Evolutionary conservation across 2,888 invertebrate genomes (phyloP), one percentile per base, ranked within the genome.

Genomic region (Camptogramma bilineatum): DNA sequence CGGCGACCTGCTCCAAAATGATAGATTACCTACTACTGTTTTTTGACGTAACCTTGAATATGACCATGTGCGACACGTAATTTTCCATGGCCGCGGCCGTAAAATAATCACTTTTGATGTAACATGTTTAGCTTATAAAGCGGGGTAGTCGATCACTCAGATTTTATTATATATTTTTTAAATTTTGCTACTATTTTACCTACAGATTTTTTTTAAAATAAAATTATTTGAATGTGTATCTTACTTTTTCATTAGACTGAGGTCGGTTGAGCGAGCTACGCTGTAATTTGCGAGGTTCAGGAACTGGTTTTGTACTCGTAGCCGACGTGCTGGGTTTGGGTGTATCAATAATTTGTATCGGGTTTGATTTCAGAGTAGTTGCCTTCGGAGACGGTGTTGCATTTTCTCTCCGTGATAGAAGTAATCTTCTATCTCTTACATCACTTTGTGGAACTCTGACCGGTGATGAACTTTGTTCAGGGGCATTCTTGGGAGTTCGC

Each of bases 161-260:
- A 24, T 24, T 4, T n/a, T n/a, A n/a, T n/a, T n/a, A n/a, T n/a
- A 24, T 28, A 28, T 0, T 28, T 9, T 13, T 13, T 13, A 0
- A 13, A 39, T 39, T 13, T 13, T 39, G 34, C 34, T 39, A 13
- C 19, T 13, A 2, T 16, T 16, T 21, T 42, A 21, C 16, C 16
- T n/a, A n/a, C n/a, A n/a, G n/a, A n/a, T n/a, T n/a, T n/a, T n/a
- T n/a, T n/a, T n/a, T n/a, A n/a, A n/a, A n/a, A n/a, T n/a, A n/a
- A n/a, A n/a, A n/a, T n/a, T n/a, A n/a, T n/a, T n/a, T n/a, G 8
- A 44, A 4, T 16, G 7, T 5, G 8, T 10, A 39, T 66, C 77
- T 81, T 82, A 91, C 90, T 84, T 90, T 91, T 60, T 91, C 91
- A 68, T 75, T 71, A 2, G 87, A 78, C 64, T 82, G 85, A 10